These are phyloP conservation scores for Dicyrtoma fusca DNA, from an alignment of 2,888 invertebrate genomes.

Conservation along the genomic window DNA sequence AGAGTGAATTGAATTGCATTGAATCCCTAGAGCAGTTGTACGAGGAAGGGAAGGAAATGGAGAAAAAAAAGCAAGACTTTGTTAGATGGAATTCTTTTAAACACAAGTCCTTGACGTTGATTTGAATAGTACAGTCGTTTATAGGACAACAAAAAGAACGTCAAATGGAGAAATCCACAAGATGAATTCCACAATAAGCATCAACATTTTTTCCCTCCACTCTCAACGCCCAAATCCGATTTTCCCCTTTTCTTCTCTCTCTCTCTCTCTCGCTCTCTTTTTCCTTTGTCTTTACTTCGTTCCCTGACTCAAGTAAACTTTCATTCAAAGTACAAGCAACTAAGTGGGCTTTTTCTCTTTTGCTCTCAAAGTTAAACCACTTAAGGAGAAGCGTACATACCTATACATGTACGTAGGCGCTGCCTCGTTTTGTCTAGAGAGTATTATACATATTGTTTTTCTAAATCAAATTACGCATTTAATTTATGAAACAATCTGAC, in stretches of 20 bases:
- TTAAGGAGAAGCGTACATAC: too few relatives aligned
- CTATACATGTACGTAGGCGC: too few relatives aligned
- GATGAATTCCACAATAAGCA: conserved; percentile 21
- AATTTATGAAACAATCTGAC: too few relatives aligned
- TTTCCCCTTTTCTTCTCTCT: too few relatives aligned
- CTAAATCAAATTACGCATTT: too few relatives aligned
- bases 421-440: too few relatives aligned
- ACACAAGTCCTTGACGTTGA: conserved; percentile 33
- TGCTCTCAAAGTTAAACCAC: too few relatives aligned
- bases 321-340: background rate
- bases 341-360: too few relatives aligned
- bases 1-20: conserved; percentile 16
- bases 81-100: conserved; percentile 31
- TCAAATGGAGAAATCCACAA: conserved; percentile 25
- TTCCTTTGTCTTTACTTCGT: background rate
- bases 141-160: conserved; percentile 29
- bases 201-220: background rate
- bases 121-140: conserved; percentile 31
- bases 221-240: background rate
- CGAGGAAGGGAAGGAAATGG: background rate
- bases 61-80: background rate
- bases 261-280: background rate
- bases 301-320: background rate
- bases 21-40: background rate
- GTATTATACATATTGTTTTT: too few relatives aligned